These are phyloP conservation scores for Tetraneura akinire DNA, from an alignment of 1,140 invertebrate species.

Conservation along the genomic window DNA sequence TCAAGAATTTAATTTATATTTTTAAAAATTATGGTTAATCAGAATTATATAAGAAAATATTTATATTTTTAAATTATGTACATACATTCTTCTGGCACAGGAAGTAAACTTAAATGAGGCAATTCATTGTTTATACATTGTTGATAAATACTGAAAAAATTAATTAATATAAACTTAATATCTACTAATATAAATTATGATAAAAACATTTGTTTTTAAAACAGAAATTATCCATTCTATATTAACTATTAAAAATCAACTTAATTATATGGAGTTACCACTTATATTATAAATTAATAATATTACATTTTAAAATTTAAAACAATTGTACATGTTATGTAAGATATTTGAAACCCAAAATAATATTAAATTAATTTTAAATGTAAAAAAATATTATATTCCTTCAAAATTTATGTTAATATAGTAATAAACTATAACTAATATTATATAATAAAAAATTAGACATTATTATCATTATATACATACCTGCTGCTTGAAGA, in stretches of 20 bases:
- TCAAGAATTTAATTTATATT: neutral
- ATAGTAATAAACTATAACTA: neutral
- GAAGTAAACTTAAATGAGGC: constrained; percentile 33
- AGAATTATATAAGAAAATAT: neutral
- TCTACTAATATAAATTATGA: neutral
- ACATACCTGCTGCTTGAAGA: neutral
- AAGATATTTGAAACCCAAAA: neutral
- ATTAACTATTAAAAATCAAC: neutral
- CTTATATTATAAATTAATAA: neutral
- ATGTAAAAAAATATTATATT: neutral
- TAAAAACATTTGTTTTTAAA: neutral
- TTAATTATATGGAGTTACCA: neutral
- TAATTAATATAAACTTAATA: neutral
- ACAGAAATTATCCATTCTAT: neutral
- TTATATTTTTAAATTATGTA: neutral
- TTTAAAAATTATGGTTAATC: neutral
- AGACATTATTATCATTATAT: neutral
- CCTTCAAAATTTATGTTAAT: neutral
- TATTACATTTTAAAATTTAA: neutral
- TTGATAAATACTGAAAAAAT: constrained; percentile 39
- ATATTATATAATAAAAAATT: neutral
- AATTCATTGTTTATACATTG: constrained; percentile 37
- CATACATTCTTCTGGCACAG: constrained; percentile 41
- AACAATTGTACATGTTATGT: too few relatives aligned
- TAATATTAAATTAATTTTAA: neutral